Conservation (phyloP, 2,888 invertebrate genomes). For the Latrodectus elegans region DNA sequence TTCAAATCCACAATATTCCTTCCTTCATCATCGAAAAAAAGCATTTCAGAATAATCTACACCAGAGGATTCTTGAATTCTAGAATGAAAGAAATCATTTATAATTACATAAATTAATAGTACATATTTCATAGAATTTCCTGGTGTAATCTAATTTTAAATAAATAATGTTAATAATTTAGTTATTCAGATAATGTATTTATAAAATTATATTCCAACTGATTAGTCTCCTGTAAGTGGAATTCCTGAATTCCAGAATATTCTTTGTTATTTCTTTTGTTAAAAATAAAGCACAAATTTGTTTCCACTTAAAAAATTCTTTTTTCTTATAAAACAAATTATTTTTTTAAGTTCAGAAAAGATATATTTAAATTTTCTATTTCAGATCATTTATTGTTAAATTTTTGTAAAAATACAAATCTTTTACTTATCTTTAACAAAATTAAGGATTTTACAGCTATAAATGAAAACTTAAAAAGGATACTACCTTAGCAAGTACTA, state of each 20-base stretch:
- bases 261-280: too few species aligned
- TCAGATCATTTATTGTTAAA: too few species aligned
- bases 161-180: too few species aligned
- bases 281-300: too few species aligned
- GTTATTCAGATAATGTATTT: not conserved
- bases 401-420: too few species aligned
- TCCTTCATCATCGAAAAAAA: constrained; percentile 82
- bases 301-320: too few species aligned
- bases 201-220: not conserved
- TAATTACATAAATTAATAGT: not conserved
- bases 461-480: too few species aligned
- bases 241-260: not conserved
- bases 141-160: too few species aligned
- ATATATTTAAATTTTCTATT: not conserved
- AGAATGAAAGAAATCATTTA: constrained; percentile 71
- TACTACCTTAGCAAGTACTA: too few species aligned
- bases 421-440: too few species aligned
- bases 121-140: not conserved
- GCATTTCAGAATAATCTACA: constrained; percentile 78
- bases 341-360: not conserved
- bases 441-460: too few species aligned
- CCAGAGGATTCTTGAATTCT: constrained; percentile 79
- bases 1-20: constrained; percentile 79
- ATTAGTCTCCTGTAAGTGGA: not conserved
- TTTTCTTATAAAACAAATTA: not conserved